These are phyloP conservation scores for Spodoptera frugiperda DNA, from an alignment of 1,140 invertebrate species.

Conservation along the genomic window DNA sequence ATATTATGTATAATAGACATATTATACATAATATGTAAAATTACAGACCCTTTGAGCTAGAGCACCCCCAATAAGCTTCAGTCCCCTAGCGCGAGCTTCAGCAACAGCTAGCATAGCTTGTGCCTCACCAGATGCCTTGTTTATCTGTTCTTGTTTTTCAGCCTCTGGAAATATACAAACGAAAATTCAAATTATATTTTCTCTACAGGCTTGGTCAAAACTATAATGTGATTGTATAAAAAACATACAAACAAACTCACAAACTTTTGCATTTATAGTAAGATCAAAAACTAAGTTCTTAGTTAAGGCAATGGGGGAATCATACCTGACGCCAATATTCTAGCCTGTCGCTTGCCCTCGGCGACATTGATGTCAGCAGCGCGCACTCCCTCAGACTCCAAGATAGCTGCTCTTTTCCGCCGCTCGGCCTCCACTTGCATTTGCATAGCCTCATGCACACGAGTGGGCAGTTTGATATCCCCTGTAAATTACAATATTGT, in stretches of 20 bases:
- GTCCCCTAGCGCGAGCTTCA: conserved; percentile 92
- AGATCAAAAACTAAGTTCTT: too few species aligned
- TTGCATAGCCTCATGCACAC: conserved; percentile 99
- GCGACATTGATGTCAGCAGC: conserved; percentile 99
- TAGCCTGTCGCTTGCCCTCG: conserved; percentile 96
- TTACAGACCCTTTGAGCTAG: conserved; percentile 78
- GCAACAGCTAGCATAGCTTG: conserved; percentile 94
- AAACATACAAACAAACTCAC: too few species aligned
- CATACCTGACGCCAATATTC: conserved; percentile 96
- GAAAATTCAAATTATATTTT: not conserved
- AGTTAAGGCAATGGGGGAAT: too few species aligned
- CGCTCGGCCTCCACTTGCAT: conserved; percentile 99
- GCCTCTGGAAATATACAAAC: conserved; percentile 88
- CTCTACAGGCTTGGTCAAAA: too few species aligned
- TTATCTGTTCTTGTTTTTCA: conserved; percentile 94
- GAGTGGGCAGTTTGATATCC: conserved; percentile 96
- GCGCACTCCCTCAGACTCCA: conserved; percentile 98
- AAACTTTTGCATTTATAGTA: too few species aligned
- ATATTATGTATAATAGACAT: too few species aligned
- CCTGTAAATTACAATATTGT: conserved; percentile 85
- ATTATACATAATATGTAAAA: not conserved
- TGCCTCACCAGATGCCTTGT: conserved; percentile 95
- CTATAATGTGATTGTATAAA: too few species aligned
- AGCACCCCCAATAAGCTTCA: conserved; percentile 91
- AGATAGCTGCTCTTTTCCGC: conserved; percentile 97